Percentiles rank a stretch among this genome's conserved stretches.
These are phyloP conservation scores for Dinocampus coccinellae DNA, from an alignment of 2,888 invertebrate genomes.

Conservation along the genomic window DNA sequence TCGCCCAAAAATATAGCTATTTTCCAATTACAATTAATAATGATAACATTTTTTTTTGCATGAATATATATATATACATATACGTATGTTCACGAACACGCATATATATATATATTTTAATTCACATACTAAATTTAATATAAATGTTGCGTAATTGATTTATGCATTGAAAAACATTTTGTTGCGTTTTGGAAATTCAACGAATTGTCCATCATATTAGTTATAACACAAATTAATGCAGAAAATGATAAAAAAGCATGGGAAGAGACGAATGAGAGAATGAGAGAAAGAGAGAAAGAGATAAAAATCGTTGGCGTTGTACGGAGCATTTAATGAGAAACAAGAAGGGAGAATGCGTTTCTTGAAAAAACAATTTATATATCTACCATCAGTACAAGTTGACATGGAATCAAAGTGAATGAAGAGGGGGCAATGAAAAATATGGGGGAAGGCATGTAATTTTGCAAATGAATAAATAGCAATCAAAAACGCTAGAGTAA, in stretches of 20 bases:
- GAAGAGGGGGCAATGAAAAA: background rate
- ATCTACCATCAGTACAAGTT: background rate
- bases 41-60: background rate
- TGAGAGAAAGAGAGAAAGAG: background rate
- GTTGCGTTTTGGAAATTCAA: background rate
- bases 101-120: background rate
- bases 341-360: background rate
- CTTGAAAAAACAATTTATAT: background rate
- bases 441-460: background rate
- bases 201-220: background rate
- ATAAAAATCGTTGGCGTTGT: background rate
- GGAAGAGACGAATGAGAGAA: background rate
- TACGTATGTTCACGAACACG: background rate
- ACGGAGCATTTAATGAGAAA: background rate
- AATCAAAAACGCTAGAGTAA: background rate
- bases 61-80: background rate
- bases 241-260: background rate
- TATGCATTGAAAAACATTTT: background rate
- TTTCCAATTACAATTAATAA: background rate
- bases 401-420: background rate
- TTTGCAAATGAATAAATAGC: background rate
- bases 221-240: background rate
- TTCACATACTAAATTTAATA: background rate
- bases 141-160: conserved; percentile 3
- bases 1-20: background rate